Base-by-base conservation (phyloP, 2,797 vertebrate species). In the Galagoides demidoff region DNA sequence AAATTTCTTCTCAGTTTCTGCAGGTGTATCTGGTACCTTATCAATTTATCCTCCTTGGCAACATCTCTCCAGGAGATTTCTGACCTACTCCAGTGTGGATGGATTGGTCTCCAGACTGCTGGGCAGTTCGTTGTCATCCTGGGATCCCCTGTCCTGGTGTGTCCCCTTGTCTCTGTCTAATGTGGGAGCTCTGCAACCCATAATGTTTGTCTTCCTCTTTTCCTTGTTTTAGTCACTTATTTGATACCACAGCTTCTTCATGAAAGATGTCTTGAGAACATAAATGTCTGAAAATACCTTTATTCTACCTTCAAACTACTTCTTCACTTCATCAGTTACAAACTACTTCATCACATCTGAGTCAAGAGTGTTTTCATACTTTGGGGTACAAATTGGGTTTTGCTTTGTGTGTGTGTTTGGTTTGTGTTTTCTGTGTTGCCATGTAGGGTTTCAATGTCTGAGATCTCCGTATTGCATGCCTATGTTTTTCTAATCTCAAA, bases 31-130 rank as follows among this genome's bases (percentile, higher is more conserved):
- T 31, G 19, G 63, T 13, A 43, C 4, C 2, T 49, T 29, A 34
- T 23, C 31, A 11, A 14, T 23, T 22, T 6, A 3, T 3, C 10
- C n/a, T 64, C 39, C 2, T 5, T 66, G 68, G 34, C 34, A 19
- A 27, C 14, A 3, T 84, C 66, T 82, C 61, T 61, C 19, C 39
- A 5, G 49, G 76, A 59, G 23, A 9, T 63, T 55, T 57, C 5
- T 43, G 63, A 43, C 3, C 0, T 3, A 3, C 19, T 55, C 34
- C 1, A 11, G 4, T 45, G 31, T 22, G 13, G 9, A 23, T 6
- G 4, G 29, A 3, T 12, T 34, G 17, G 29, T 37, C 8, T 14
- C 25, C 29, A 7, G 8, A 1, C 5, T 19, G 22, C 34, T 27
- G 27, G 7, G 20, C 14, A 9, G 16, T 19, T 45, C 27, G 45